phyloP scores from a whole-genome alignment of 2,113 vertebrate species.

The Narcine bancroftii region DNA sequence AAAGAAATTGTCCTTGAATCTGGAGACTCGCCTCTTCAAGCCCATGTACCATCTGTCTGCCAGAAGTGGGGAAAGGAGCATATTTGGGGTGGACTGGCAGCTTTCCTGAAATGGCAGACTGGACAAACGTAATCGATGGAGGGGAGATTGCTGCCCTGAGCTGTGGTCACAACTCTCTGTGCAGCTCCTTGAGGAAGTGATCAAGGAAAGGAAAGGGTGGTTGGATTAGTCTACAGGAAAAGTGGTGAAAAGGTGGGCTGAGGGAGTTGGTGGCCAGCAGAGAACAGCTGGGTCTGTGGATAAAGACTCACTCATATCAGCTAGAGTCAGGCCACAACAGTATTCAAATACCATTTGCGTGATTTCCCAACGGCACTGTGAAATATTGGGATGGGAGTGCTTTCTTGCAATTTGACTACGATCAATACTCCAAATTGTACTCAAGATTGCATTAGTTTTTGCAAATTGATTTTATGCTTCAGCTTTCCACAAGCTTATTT shows the following conservation, averaged over 20 bases:
- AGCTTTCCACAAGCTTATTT: not conserved
- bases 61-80: no score
- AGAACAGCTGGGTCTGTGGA: not conserved
- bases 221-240: not conserved
- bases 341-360: not conserved
- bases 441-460: not conserved
- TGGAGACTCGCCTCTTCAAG: no score
- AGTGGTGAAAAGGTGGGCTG: no score
- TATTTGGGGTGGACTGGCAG: no score
- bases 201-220: not conserved
- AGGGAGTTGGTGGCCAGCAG: not conserved
- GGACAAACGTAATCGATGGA: no score
- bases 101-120: no score
- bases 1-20: no score
- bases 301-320: not conserved
- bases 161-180: no score
- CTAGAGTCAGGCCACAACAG: not conserved
- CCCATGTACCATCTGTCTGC: no score
- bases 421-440: not conserved
- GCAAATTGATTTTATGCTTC: not conserved
- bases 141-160: no score
- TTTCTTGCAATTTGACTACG: not conserved
- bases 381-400: not conserved
- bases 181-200: no score
- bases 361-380: not conserved